phyloP scores from a whole-genome alignment of 1,140 invertebrate genomes.

The Drosophila gunungcola region DNA sequence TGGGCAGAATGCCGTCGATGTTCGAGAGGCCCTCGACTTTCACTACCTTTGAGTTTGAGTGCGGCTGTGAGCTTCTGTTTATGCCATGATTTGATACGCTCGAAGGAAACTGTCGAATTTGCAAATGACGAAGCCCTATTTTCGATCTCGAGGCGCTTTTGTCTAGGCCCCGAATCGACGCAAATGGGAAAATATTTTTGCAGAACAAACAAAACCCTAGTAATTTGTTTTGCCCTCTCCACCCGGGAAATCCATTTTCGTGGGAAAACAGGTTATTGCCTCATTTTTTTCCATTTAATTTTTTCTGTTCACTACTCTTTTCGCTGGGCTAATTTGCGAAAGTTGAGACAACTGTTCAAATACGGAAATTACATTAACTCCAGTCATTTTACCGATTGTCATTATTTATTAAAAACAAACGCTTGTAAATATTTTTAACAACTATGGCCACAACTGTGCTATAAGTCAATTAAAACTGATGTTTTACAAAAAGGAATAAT shows the following conservation, averaged over 20 bases:
- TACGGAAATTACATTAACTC: conserved; percentile 33
- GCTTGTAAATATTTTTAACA: conserved; percentile 12
- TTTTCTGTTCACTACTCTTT: conserved; percentile 11
- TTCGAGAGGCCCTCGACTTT: conserved; percentile 14
- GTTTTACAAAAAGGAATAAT: not conserved
- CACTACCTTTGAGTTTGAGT: conserved; percentile 10
- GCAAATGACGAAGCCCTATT: conserved; percentile 58
- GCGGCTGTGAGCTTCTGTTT: conserved; percentile 37
- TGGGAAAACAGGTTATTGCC: conserved; percentile 26
- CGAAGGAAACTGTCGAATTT: conserved; percentile 68
- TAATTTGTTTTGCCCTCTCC: conserved; percentile 49
- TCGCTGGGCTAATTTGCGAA: conserved; percentile 21
- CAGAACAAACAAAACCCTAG: conserved; percentile 51
- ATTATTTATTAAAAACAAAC: conserved; percentile 22
- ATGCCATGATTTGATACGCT: conserved; percentile 58
- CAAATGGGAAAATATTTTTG: conserved; percentile 44
- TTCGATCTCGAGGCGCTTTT: conserved; percentile 38
- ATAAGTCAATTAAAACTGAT: conserved; percentile 35
- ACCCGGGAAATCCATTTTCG: conserved; percentile 2
- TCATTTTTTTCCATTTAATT: not conserved
- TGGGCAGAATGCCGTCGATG: not conserved
- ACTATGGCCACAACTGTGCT: conserved; percentile 25
- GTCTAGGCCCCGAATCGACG: conserved; percentile 17
- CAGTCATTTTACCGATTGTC: conserved; percentile 35
- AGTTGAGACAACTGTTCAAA: conserved; percentile 37